phyloP scores from a whole-genome alignment of 2,113 vertebrate genomes.

The Eupsittula cactorum region DNA sequence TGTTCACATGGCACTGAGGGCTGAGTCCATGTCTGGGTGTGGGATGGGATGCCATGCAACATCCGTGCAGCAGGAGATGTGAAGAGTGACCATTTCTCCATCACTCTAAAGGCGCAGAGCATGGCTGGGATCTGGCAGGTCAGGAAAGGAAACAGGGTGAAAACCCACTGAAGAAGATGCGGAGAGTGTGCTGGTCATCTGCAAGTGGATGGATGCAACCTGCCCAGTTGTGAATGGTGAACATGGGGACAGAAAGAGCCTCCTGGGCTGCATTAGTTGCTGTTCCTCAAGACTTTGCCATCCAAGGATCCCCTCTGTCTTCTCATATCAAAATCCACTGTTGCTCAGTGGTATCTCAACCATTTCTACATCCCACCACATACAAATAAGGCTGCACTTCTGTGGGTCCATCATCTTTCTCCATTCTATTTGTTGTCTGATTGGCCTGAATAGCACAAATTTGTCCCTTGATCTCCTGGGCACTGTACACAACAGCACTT shows the following conservation, averaged over 20 bases:
- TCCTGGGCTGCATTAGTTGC: neutral
- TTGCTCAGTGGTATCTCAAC: neutral
- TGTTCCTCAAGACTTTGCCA: neutral
- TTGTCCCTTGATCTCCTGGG: neutral
- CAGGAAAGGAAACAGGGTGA: neutral
- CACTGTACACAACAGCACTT: neutral
- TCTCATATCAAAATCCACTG: neutral
- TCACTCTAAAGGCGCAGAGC: fast-evolving
- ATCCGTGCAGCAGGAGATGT: neutral
- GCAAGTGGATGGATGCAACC: neutral
- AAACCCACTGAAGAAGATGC: neutral
- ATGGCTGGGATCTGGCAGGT: neutral
- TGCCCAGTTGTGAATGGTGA: neutral
- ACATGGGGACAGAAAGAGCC: neutral
- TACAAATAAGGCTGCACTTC: neutral
- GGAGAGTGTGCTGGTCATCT: neutral
- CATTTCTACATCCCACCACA: neutral
- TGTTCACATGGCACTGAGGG: fast-evolving
- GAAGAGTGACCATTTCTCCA: neutral
- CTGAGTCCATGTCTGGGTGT: neutral
- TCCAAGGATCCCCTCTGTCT: neutral
- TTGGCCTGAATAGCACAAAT: neutral
- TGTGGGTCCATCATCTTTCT: neutral
- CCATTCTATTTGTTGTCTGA: neutral
- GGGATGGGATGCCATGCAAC: neutral